A percentile compares a stretch with the other conserved stretches of the same genome.
Conservation (phyloP, 2,888 invertebrate species). For the Eupithecia subfuscata region DNA sequence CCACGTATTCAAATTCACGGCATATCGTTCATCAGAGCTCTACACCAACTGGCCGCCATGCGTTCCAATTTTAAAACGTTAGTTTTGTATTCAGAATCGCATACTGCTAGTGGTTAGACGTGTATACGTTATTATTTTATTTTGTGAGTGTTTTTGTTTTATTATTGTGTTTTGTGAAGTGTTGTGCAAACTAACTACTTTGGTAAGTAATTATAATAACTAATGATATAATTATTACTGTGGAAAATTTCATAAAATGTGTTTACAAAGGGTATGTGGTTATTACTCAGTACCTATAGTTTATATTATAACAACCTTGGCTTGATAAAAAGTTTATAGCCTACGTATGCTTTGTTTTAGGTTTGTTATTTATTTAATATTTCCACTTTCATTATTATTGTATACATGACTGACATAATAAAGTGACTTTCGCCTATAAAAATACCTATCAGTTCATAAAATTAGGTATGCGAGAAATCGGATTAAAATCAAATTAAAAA, state of each 20-base stretch:
- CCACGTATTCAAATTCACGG: conserved; percentile 10
- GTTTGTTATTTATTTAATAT: neutral
- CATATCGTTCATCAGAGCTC: conserved; percentile 33
- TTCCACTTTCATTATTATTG: neutral
- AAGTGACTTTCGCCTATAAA: neutral
- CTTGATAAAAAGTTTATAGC: neutral
- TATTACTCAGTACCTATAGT: neutral
- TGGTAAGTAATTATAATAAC: conserved; percentile 20
- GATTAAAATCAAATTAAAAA: neutral
- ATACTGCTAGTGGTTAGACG: conserved; percentile 56
- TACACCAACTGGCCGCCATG: conserved; percentile 49
- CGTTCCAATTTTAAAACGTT: conserved; percentile 75
- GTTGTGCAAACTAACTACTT: conserved; percentile 27
- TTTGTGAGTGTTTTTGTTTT: conserved; percentile 39
- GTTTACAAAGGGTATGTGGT: neutral
- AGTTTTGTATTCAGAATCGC: conserved; percentile 75
- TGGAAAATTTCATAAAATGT: neutral
- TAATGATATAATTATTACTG: neutral
- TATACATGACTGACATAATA: neutral
- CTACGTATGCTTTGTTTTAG: neutral
- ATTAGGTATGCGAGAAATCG: neutral
- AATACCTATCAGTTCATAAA: neutral
- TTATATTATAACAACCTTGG: neutral
- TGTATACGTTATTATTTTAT: conserved; percentile 56
- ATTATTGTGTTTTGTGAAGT: conserved; percentile 26